Evolutionary conservation across 2,797 vertebrate species (phyloP), one percentile per base, ranked within the genome.

Genomic region (Sebastes kiyomatsui): DNA sequence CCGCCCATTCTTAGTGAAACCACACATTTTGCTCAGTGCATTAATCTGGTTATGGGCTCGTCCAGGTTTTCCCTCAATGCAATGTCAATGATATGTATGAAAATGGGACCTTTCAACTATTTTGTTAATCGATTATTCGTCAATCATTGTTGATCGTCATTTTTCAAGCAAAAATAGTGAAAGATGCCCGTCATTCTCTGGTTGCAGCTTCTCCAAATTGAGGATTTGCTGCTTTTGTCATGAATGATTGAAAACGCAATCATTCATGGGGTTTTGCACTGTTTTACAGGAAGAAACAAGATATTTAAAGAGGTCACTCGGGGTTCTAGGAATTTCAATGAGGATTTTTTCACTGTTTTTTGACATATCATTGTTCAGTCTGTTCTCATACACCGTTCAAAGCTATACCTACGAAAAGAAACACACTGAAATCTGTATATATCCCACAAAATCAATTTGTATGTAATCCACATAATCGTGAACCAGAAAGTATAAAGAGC

Each of bases 1-100:
- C 2, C 2, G 5, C 4, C 3, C 7, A 64, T 2, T 1, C 7
- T 22, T 2, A 13, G 0, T 7, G 1, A 64, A 27, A 46, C 20
- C 20, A 52, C 20, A 52, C 14, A 52, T 38, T 65, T 14, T 46
- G 8, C 66, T n/a, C 42, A 28, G 65, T 52, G 27, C 12, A 14
- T 12, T 52, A 6, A 33, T 64, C 30, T 55, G 59, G 42, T 46
- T 46, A 18, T 46, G 42, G 42, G 16, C 16, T 18, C 7, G 16
- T 46, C 42, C 42, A 46, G 42, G 20, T 42, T 25, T 4, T 42
- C 10, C 32, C 0, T 56, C 9, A 20, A 20, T 35, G n/a, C 52
- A 11, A 7, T 12, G 16, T 27, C 56, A 28, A 16, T n/a, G 22
- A 27, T 28, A 28, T 28, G 22, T 11, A 56, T 35, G 18, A 49